Evolutionary conservation across 2,113 vertebrate species (phyloP), one percentile per base, ranked within the genome.

Genomic region (Silurus asotus): DNA sequence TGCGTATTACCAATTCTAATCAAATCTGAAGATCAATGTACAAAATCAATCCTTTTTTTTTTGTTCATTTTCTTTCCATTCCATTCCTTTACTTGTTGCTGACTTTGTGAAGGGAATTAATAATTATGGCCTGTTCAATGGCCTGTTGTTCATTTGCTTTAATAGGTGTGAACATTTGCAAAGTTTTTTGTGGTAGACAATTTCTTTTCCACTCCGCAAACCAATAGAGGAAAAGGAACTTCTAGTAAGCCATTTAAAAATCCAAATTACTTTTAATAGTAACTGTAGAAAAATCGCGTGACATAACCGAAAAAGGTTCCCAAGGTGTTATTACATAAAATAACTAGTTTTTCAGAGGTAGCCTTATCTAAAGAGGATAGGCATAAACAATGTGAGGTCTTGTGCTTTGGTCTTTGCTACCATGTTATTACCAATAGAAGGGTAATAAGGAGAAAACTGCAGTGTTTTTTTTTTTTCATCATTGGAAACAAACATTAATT

Each of bases 401-500:
- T 82, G 82, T 85, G 76, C 84, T 88, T 86, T 65, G 69, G 75
- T 76, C 64, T 89, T 89, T 87, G 61, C 72, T 86, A 82, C 70
- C 81, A 55, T 88, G 67, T 84, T 89, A 89, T 90, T 87, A 56
- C 65, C 48, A 75, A 76, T 49, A 45, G 79, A 83, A 64, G 67
- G 87, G 76, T 88, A 89, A 87, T 77, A 48, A 81, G 81, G 70
- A 82, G 61, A 77, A 85, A 64, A 72, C 79, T 37, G 69, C 76
- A 53, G 61, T 0, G 17, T 77, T 70, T 28, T 14, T 67, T 48
- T 74, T 62, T 90, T 72, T 70, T 81, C 62, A 20, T 84, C 55
- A 82, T 83, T 87, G 80, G 86, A 88, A 87, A 84, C 86, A 88
- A 90, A 88, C 82, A 85, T 84, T 87, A 84, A 88, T 89, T 90